A percentile compares a stretch with the other conserved stretches of the same genome.
Evolutionary conservation across 30 jellyfish, hydroid and myxozoan species (phyloP).

Genomic region (Aurelia sp.): DNA sequence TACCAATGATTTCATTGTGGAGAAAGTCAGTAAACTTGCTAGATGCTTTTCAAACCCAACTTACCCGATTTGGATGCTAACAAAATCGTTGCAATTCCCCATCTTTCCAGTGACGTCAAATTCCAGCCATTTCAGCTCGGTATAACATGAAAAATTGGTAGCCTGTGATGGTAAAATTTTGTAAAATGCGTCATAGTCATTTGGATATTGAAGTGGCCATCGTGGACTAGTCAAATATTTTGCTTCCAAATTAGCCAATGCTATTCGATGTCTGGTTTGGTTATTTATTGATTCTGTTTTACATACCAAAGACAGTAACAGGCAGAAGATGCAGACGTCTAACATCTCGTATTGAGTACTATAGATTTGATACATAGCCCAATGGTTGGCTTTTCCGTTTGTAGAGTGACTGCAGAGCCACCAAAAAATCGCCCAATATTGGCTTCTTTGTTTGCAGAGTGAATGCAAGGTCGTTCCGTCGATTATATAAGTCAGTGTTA

Average conservation of each 20-base stretch:
- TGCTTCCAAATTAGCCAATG: slow-evolving; percentile 1
- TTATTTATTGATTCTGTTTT: neutral
- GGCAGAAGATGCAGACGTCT: too few species aligned
- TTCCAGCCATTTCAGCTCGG: slow-evolving; percentile 49
- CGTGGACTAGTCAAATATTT: slow-evolving; percentile 26
- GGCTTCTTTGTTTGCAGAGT: too few species aligned
- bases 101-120: slow-evolving; percentile 32
- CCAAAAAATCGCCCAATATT: too few species aligned
- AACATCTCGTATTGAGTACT: too few species aligned
- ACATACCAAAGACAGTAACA: too few species aligned
- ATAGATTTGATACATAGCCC: too few species aligned
- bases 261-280: neutral
- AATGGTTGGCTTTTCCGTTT: too few species aligned
- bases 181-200: neutral
- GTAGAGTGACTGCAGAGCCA: too few species aligned
- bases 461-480: too few species aligned
- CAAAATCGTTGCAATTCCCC: slow-evolving; percentile 33
- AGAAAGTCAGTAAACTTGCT: neutral
- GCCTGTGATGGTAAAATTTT: neutral
- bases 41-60: neutral
- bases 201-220: slow-evolving; percentile 43
- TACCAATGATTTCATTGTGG: too few species aligned
- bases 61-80: neutral
- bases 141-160: neutral
- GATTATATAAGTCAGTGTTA: too few species aligned